Evolutionary conservation across 2,888 invertebrate genomes (phyloP), one percentile per base, ranked within the genome.

Genomic region (Melinaea marsaeus): DNA sequence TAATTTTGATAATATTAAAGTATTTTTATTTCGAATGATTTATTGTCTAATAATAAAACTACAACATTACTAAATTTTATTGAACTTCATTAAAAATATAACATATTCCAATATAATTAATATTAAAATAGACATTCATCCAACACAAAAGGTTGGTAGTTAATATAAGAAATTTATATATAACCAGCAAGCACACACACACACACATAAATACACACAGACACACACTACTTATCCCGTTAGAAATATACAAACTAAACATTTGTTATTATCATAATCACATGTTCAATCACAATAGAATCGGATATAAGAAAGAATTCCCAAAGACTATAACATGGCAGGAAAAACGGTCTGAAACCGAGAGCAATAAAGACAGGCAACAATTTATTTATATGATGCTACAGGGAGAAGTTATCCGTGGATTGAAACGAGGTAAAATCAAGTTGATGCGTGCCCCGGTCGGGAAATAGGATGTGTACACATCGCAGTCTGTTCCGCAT

Each of bases 361-460:
- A 80, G 78, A 71, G 88, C 84, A 87, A 89, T 89, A 88, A 90
- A 88, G 88, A 85, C 86, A 81, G 83, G 79, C 88, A 84, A 90
- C 90, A 90, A 90, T 90, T 90, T 90, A 90, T 90, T 90, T 90
- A 88, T 90, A 90, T 89, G 89, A 88, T 83, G 85, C 89, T 84
- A 86, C 75, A 75, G 90, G 90, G 90, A 88, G 85, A 86, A 86
- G 83, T 90, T 89, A 86, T 79, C 86, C 84, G 75, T 79, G 77
- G 83, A 84, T 78, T 76, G 77, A 81, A 82, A 80, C 83, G 83
- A 85, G 86, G 83, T 83, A 79, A 81, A 88, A 89, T 89, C 86
- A 85, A 88, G 83, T 88, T 87, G 88, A 86, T 87, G 82, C 81
- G 84, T 83, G 79, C 79, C 77, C 76, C 77, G 48, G 35, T 47